Percentiles rank a stretch among this genome's conserved stretches.
Evolutionary conservation across 2,888 invertebrate genomes (phyloP).

Genomic region (Peribatodes rhomboidaria): DNA sequence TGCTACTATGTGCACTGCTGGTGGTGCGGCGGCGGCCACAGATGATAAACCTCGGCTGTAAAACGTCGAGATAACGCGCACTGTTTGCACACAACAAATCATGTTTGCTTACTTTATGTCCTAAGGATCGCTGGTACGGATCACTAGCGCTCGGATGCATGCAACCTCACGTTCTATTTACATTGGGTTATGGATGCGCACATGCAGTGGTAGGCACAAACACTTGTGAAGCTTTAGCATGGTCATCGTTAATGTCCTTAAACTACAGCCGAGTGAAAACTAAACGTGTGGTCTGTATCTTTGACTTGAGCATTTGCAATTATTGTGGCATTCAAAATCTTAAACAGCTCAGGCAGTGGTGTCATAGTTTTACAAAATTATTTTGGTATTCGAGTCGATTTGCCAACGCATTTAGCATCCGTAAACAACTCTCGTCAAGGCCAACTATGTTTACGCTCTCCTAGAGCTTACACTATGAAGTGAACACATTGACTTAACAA

Average conservation of each 20-base stretch:
- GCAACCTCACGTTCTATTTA: conserved; percentile 80
- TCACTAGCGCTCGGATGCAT: conserved; percentile 66
- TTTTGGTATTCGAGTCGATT: conserved; percentile 62
- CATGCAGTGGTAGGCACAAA: conserved; percentile 51
- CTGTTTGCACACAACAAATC: conserved; percentile 80
- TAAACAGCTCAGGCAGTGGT: conserved; percentile 35
- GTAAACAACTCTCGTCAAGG: conserved; percentile 78
- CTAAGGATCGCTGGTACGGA: conserved; percentile 69
- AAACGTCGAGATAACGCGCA: conserved; percentile 71
- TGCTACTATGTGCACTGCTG: conserved; percentile 69
- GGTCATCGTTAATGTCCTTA: conserved; percentile 18
- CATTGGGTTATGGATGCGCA: conserved; percentile 62
- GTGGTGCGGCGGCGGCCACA: conserved; percentile 64
- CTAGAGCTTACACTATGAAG: conserved; percentile 56
- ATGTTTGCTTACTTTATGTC: conserved; percentile 78
- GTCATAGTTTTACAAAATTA: conserved; percentile 56
- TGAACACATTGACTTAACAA: conserved; percentile 50
- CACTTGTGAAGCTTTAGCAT: conserved; percentile 38
- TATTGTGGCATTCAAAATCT: conserved; percentile 38
- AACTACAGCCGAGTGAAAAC: conserved; percentile 15
- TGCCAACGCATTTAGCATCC: conserved; percentile 72
- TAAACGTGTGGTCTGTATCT: not conserved
- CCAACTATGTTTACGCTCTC: conserved; percentile 71
- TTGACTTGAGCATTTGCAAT: conserved; percentile 11
- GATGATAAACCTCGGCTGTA: conserved; percentile 69